Conservation (phyloP, 2,888 invertebrate species). For the Clivina fossor region DNA sequence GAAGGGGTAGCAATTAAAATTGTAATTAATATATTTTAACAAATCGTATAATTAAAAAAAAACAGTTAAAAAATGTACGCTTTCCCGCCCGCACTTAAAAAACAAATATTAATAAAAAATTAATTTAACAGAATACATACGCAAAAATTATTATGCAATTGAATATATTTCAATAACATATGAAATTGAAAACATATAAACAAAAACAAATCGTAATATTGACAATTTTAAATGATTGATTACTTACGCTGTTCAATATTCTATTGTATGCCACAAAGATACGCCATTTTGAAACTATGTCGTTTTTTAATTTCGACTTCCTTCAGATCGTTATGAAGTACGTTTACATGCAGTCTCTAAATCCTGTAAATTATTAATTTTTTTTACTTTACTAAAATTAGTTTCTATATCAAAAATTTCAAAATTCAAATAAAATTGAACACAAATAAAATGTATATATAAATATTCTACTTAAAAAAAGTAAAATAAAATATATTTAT, state of each 20-base stretch:
- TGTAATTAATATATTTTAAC: slow-evolving; percentile 18
- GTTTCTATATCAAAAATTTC: too few relatives aligned
- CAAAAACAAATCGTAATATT: neutral
- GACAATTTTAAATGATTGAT: slow-evolving; percentile 10
- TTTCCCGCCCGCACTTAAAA: slow-evolving; percentile 28
- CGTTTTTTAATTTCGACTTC: slow-evolving; percentile 1
- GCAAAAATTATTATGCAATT: neutral
- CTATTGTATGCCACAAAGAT: slow-evolving; percentile 14
- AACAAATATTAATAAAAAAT: slow-evolving; percentile 17
- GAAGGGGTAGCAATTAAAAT: slow-evolving; percentile 31
- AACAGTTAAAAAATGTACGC: slow-evolving; percentile 7
- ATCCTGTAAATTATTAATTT: too few relatives aligned
- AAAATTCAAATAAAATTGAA: too few relatives aligned
- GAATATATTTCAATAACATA: neutral
- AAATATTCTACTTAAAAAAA: too few relatives aligned
- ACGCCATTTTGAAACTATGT: slow-evolving; percentile 28
- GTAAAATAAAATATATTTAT: too few relatives aligned
- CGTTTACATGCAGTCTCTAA: too few relatives aligned
- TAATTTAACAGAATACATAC: neutral
- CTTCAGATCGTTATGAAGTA: neutral
- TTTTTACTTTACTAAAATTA: too few relatives aligned
- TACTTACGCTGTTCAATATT: slow-evolving; percentile 16
- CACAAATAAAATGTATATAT: too few relatives aligned
- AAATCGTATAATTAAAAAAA: slow-evolving; percentile 13
- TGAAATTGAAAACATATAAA: neutral